A percentile compares a stretch with the other conserved stretches of the same genome.
Evolutionary conservation across 2,113 vertebrate species (phyloP).

Genomic region (Melanerpes aurifrons): DNA sequence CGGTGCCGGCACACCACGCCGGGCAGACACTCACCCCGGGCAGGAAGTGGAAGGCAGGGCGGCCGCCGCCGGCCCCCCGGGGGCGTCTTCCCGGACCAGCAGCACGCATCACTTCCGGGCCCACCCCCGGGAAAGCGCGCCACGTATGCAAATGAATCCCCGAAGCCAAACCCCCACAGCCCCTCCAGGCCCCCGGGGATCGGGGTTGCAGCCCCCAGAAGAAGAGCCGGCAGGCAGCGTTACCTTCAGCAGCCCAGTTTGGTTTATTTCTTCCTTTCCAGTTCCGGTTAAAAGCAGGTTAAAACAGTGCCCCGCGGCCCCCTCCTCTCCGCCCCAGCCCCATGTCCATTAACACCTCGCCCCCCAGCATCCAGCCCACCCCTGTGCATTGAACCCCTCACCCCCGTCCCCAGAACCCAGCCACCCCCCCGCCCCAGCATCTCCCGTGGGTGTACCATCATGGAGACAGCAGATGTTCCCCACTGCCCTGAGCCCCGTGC

Average conservation of each 20-base stretch:
- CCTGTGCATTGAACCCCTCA: background rate
- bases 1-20: background rate
- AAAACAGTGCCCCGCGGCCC: background rate
- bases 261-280: constrained; percentile 15
- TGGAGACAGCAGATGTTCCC: background rate
- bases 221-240: background rate
- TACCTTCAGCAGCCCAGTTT: accelerated
- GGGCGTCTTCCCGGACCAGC: background rate
- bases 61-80: too few relatives aligned
- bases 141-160: background rate
- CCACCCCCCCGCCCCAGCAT: background rate
- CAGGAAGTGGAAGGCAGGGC: background rate
- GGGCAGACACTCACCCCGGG: background rate
- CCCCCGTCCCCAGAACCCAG: background rate
- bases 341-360: background rate
- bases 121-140: background rate
- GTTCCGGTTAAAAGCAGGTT: background rate
- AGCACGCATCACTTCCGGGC: background rate
- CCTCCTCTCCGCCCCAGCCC: background rate
- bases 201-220: background rate
- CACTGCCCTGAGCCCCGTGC: background rate
- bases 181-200: accelerated
- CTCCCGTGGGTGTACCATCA: background rate
- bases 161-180: background rate
- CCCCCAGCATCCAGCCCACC: background rate